phyloP scores from a whole-genome alignment of 2,797 vertebrate genomes.

The Peromyscus aztecus region DNA sequence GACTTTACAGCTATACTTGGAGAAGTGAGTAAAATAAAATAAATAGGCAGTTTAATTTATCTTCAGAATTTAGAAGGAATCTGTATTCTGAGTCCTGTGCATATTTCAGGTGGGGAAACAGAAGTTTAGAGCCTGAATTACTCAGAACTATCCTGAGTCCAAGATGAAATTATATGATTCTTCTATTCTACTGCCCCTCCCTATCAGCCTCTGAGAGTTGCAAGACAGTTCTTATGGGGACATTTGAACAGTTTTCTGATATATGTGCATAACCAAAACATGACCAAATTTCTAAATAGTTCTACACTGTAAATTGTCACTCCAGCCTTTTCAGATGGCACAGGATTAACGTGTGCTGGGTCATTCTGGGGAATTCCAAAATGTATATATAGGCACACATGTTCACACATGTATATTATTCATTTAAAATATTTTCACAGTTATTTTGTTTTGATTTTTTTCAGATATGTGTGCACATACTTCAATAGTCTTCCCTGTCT shows the following conservation, averaged over 20 bases:
- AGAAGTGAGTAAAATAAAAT: not conserved
- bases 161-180: not conserved
- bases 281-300: not conserved
- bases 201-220: not conserved
- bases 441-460: not conserved
- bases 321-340: not conserved
- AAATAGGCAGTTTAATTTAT: not conserved
- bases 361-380: not conserved
- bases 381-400: too few species aligned
- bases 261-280: not conserved
- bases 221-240: too few species aligned
- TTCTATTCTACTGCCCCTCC: fast-evolving
- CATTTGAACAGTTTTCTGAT: not conserved
- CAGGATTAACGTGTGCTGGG: not conserved
- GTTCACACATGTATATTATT: not conserved
- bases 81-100: not conserved
- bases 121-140: not conserved
- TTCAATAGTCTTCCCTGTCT: not conserved
- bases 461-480: not conserved
- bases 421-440: not conserved
- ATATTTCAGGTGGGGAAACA: not conserved
- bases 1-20: not conserved
- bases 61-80: conserved; percentile 11
- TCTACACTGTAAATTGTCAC: not conserved
- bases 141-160: fast-evolving